Conservation (phyloP, 2,888 invertebrate species). For the Rhagophthalmus giganteus region DNA sequence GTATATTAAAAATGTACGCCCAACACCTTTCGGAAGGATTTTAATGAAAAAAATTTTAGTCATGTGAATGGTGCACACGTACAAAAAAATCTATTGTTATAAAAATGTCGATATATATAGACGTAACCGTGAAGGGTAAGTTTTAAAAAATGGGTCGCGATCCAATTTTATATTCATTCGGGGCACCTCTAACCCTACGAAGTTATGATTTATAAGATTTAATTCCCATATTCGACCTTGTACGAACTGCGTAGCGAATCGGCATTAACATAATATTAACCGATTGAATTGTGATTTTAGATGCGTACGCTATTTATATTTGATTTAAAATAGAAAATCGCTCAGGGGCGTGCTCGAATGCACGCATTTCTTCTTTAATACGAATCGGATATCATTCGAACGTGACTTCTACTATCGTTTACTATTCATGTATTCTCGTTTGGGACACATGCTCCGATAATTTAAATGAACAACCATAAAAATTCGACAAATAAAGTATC, state of each 20-base stretch:
- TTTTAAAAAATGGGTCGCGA: conserved; percentile 39
- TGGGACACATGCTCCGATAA: conserved; percentile 40
- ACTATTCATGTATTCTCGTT: conserved; percentile 47
- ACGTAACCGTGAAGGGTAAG: conserved; percentile 41
- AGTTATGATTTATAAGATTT: conserved; percentile 49
- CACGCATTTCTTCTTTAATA: conserved; percentile 45
- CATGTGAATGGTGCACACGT: conserved; percentile 35
- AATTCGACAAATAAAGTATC: conserved; percentile 41
- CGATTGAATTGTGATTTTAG: conserved; percentile 44
- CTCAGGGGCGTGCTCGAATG: conserved; percentile 48
- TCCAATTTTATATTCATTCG: conserved; percentile 55
- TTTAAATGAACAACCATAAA: conserved; percentile 22
- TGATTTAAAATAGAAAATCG: conserved; percentile 46
- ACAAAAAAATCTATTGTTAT: conserved; percentile 45
- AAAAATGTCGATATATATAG: conserved; percentile 44
- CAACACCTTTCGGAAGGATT: conserved; percentile 38
- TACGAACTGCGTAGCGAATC: conserved; percentile 48
- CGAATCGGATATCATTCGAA: conserved; percentile 43
- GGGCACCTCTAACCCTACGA: conserved; percentile 47
- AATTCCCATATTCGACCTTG: conserved; percentile 54
- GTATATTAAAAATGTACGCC: conserved; percentile 53
- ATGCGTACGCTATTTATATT: conserved; percentile 47
- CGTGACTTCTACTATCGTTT: conserved; percentile 48
- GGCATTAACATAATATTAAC: conserved; percentile 54
- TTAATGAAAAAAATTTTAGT: conserved; percentile 32